Evolutionary conservation across 2,797 vertebrate species (phyloP).

Genomic region (Bovichtus variegatus): DNA sequence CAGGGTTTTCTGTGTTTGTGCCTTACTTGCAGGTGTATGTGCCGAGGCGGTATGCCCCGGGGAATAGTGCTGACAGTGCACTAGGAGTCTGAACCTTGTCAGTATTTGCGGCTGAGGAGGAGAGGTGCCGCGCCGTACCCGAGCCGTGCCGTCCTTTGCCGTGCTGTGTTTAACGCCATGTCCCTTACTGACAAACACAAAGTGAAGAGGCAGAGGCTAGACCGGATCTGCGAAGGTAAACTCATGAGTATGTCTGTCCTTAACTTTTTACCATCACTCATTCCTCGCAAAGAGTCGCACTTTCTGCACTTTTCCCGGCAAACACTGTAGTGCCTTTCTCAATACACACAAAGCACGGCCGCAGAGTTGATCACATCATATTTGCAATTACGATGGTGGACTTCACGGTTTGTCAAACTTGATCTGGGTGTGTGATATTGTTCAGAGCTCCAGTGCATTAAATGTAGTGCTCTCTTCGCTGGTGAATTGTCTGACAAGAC

Average conservation of each 20-base stretch:
- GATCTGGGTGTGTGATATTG: constrained; percentile 28
- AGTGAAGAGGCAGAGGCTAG: constrained; percentile 88
- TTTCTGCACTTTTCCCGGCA: neutral
- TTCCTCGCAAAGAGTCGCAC: neutral
- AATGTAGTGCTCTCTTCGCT: constrained; percentile 16
- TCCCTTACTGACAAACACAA: constrained; percentile 89
- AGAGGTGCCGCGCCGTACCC: constrained; percentile 54
- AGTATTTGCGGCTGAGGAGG: constrained; percentile 70
- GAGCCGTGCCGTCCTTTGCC: constrained; percentile 46
- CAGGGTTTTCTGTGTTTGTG: constrained; percentile 32
- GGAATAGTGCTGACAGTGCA: constrained; percentile 80
- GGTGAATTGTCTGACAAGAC: constrained; percentile 26
- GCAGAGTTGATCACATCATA: constrained; percentile 1
- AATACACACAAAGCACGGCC: neutral
- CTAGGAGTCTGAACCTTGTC: constrained; percentile 79
- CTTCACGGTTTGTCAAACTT: constrained; percentile 39
- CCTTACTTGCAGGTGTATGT: constrained; percentile 77
- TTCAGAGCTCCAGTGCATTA: constrained; percentile 18
- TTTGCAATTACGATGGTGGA: constrained; percentile 16
- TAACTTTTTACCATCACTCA: neutral
- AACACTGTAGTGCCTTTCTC: neutral
- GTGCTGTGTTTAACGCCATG: constrained; percentile 78
- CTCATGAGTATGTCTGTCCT: constrained; percentile 4
- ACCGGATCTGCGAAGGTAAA: constrained; percentile 89
- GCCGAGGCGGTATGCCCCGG: constrained; percentile 84